Evolutionary conservation across 2,797 vertebrate genomes (phyloP), one percentile per base, ranked within the genome.

Genomic region (Liasis olivaceus): DNA sequence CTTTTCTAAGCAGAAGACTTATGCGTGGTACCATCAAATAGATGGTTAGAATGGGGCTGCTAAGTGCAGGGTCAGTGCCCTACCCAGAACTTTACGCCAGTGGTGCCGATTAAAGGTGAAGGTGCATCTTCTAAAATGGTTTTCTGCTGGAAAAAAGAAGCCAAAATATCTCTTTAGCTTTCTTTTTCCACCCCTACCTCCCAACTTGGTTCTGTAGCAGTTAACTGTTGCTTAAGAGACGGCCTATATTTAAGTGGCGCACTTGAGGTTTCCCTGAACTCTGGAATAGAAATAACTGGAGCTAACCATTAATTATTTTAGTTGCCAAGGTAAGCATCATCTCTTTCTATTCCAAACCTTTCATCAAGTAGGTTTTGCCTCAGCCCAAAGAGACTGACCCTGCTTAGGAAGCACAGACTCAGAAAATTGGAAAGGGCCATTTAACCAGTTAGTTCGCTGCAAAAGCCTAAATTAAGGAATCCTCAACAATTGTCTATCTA

Each of bases 201-300:
- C 8, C 24, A 28, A 42, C 13, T 3, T 95, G 95, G 96, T 94
- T 90, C 91, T 96, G 36, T 92, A 2, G 87, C 92, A 92, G 93
- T 96, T 86, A 88, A 87, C 94, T 95, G 94, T 93, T 91, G 47
- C 93, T 92, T 95, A 72, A 59, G 93, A 94, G 62, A 81, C 36
- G 26, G 89, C 94, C 95, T 98, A 93, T 97, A 96, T 97, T 97
- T 97, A 91, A 91, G 90, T 93, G 90, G 63, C 87, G 85, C 88
- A 93, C 60, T 91, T 95, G 96, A 95, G 97, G 92, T 95, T 97
- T 96, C 93, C 93, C 94, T 90, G 85, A 91, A 42, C 88, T 94
- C 92, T 94, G 84, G 94, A 97, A 95, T 64, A 96, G 93, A 77
- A 91, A 93, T 95, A 64, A 94, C 85, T 60, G 89, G 72, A 60